Conservation (phyloP, 53 echinoderm and acorn worm genomes). For the Echinarachnius parma region DNA sequence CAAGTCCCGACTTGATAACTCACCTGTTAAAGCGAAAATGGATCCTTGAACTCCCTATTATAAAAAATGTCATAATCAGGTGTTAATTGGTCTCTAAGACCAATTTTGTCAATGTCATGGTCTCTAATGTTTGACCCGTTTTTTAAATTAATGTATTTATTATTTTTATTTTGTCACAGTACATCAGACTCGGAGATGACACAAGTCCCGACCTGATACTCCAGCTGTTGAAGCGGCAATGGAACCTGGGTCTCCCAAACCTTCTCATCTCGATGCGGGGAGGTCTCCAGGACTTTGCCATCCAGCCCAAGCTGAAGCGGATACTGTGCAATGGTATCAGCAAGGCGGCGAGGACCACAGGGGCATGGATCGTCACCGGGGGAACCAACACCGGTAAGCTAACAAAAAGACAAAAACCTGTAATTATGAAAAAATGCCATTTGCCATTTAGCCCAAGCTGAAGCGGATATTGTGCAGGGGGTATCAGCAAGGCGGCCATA, state of each 20-base stretch:
- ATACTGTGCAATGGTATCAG: constrained; percentile 86
- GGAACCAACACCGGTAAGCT: constrained; percentile 94
- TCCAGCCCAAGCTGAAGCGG: constrained; percentile 94
- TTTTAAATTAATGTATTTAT: too few species aligned
- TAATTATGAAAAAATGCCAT: too few species aligned
- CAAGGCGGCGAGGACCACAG: constrained; percentile 95
- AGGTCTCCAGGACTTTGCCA: constrained; percentile 91
- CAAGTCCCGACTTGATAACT: too few species aligned
- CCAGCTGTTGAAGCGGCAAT: constrained; percentile 69
- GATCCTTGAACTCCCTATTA: too few species aligned
- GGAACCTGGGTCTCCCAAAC: constrained; percentile 94
- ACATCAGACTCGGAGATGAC: constrained; percentile 83
- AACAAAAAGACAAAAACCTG: too few species aligned
- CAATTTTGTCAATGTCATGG: too few species aligned
- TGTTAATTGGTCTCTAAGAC: too few species aligned
- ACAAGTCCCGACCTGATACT: constrained; percentile 69
- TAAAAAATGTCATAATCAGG: too few species aligned
- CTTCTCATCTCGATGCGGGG: constrained; percentile 95
- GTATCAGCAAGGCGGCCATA: constrained; percentile 89
- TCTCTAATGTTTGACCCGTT: too few species aligned
- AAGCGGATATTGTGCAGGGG: constrained; percentile 85
- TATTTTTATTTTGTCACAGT: too few species aligned
- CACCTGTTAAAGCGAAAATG: too few species aligned
- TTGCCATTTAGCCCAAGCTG: constrained; percentile 96
- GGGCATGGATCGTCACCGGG: constrained; percentile 95